Evolutionary conservation across 30 jellyfish, hydroid and myxozoan species (phyloP).

Genomic region (Aurelia sp.): DNA sequence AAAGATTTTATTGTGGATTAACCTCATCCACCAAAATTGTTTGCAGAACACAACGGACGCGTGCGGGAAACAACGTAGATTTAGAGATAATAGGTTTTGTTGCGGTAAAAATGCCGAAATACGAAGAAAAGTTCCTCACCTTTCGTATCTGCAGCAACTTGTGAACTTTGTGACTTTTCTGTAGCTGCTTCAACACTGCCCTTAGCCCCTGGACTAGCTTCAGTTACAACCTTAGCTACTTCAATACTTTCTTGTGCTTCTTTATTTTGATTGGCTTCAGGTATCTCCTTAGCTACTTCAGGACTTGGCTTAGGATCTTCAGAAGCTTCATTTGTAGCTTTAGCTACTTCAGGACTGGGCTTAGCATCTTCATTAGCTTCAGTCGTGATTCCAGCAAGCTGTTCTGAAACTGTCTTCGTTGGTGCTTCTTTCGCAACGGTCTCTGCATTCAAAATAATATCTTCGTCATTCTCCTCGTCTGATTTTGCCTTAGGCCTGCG

Average conservation of each 20-base stretch:
- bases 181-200: conserved; percentile 2
- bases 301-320: no score
- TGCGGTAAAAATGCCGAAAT: no score
- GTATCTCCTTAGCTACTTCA: no score
- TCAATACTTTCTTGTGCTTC: no score
- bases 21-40: no score
- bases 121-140: not conserved
- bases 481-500: conserved; percentile 14
- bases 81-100: no score
- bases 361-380: conserved; percentile 1
- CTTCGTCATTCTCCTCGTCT: conserved; percentile 16
- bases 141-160: conserved; percentile 1
- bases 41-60: no score
- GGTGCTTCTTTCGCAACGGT: conserved; percentile 14
- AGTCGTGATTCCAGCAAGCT: not conserved
- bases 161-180: no score
- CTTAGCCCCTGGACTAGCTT: conserved; percentile 5
- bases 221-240: not conserved
- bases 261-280: no score
- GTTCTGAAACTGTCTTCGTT: not conserved
- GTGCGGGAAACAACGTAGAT: no score
- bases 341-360: conserved; percentile 1
- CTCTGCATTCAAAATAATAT: conserved; percentile 11
- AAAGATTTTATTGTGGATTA: no score
- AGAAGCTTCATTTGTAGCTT: not conserved